Percentiles rank a stretch among this genome's conserved stretches.
Evolutionary conservation across 2,797 vertebrate species (phyloP).

Genomic region (Erpetoichthys calabaricus): DNA sequence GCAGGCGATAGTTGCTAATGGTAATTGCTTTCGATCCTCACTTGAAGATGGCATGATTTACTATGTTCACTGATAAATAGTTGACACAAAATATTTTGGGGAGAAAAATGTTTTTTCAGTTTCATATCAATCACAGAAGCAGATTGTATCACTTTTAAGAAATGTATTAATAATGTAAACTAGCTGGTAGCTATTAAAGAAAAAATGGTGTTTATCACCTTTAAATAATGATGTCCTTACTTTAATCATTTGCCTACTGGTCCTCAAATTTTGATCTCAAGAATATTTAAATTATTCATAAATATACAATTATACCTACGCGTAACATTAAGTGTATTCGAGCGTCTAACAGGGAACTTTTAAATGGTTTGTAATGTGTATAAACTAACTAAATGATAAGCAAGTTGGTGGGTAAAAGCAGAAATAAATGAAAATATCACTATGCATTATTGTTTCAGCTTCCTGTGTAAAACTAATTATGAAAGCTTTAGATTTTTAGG

Average conservation of each 20-base stretch:
- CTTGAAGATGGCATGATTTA: conserved; percentile 68
- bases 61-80: conserved; percentile 62
- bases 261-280: neutral
- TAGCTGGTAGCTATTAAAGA: conserved; percentile 30
- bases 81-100: conserved; percentile 78
- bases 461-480: too few relatives aligned
- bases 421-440: too few relatives aligned
- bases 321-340: too few relatives aligned
- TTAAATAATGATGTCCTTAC: conserved; percentile 27
- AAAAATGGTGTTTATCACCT: conserved; percentile 36
- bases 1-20: conserved; percentile 66
- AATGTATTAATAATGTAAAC: conserved; percentile 28
- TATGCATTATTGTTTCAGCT: too few relatives aligned
- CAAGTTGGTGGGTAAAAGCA: too few relatives aligned
- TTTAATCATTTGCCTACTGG: neutral
- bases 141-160: conserved; percentile 15
- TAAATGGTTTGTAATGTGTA: too few relatives aligned
- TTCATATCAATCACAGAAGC: conserved; percentile 22
- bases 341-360: too few relatives aligned
- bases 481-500: too few relatives aligned
- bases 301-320: neutral
- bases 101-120: conserved; percentile 48
- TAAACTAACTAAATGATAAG: too few relatives aligned
- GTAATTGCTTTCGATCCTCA: conserved; percentile 96
- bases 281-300: neutral